Evolutionary conservation across 1,140 invertebrate genomes (phyloP), one percentile per base, ranked within the genome.

Genomic region (Spodoptera litura): DNA sequence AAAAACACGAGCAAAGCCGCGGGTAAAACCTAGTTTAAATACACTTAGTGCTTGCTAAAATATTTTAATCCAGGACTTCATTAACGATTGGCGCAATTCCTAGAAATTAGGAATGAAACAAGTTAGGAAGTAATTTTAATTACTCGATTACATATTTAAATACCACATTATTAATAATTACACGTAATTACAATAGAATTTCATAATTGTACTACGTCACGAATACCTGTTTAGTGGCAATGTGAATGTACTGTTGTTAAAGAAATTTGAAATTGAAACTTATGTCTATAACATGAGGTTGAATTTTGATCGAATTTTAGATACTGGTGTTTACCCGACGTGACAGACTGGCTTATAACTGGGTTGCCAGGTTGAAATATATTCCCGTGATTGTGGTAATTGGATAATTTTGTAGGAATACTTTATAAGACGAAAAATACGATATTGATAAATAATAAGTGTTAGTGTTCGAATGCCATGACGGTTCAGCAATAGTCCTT

Each of bases 171-270:
- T 44, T 44, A 44, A 9, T 44, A 44, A 6, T 44, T 44, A 9
- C 8, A 44, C 38, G 38, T 44, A 44, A 44, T 44, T 44, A 10
- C 10, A 44, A 64, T 44, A 64, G 9, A 49, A 66, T 20, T 66
- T 49, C 38, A 2, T 49, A 49, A 49, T 64, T 64, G 44, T 15
- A 64, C 61, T 64, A 49, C 38, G 10, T 49, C n/a, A 4, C 38
- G 31, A 68, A 44, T 53, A 68, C 44, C 49, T 68, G 20, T 13
- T 31, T 31, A n/a, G 49, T 68, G 49, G 5, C 49, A 52, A 31
- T 53, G 49, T 52, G 44, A 68, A 68, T 52, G 66, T 53, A 53
- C 20, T 8, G 49, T 70, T 9, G n/a, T 8, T 0, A 4, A n/a
- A 1, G 12, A 70, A 3, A 35, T 13, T 31, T n/a, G 27, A 64